A percentile compares a stretch with the other conserved stretches of the same genome.
Conservation (phyloP, 2,797 vertebrate genomes). For the Melanogrammus aeglefinus region DNA sequence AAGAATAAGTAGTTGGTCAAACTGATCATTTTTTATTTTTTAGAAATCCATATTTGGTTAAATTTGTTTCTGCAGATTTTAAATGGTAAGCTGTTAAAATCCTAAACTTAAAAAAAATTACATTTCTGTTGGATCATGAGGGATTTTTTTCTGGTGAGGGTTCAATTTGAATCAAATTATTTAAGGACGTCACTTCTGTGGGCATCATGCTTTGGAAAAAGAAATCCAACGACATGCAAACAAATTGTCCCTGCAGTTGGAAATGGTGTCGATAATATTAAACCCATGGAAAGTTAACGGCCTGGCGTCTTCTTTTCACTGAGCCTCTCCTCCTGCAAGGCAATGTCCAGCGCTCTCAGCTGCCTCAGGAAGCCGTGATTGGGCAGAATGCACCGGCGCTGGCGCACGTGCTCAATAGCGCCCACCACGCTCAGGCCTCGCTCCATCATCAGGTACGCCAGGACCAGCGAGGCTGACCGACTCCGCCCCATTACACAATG, state of each 20-base stretch:
- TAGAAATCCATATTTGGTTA: neutral
- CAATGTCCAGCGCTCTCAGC: slow-evolving; percentile 84
- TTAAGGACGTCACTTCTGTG: neutral
- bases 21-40: neutral
- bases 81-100: neutral
- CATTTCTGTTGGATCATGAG: neutral
- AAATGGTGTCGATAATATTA: neutral
- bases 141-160: neutral
- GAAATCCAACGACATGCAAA: neutral
- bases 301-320: slow-evolving; percentile 49
- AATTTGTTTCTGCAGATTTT: neutral
- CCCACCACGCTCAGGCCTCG: slow-evolving; percentile 84
- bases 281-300: slow-evolving; percentile 12
- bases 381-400: slow-evolving; percentile 85
- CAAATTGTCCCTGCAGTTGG: neutral
- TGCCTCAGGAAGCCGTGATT: slow-evolving; percentile 92
- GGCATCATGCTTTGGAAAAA: too few species aligned
- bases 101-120: neutral
- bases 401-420: slow-evolving; percentile 82
- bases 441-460: slow-evolving; percentile 90
- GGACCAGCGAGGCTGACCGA: slow-evolving; percentile 83
- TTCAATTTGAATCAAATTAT: neutral
- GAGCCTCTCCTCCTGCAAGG: slow-evolving; percentile 76
- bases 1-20: too few species aligned
- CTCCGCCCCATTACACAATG: slow-evolving; percentile 95